Percentiles rank a stretch among this genome's conserved stretches.
These are phyloP conservation scores for Spongilla lacustris DNA, from an alignment of 37 sponge, comb jelly and placozoan species.

Conservation along the genomic window DNA sequence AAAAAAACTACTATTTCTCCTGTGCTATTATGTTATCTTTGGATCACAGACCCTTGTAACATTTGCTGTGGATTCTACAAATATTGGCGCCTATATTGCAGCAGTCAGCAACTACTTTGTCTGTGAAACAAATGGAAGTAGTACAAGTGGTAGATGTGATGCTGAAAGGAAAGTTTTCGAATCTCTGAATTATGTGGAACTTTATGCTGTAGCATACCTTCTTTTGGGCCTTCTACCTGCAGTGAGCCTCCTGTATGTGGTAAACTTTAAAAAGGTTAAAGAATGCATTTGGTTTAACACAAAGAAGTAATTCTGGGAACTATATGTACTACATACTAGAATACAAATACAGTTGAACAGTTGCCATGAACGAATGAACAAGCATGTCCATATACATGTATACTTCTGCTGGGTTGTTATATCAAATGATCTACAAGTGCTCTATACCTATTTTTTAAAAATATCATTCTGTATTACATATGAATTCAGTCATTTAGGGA, in stretches of 20 bases:
- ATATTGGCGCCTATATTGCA: background rate
- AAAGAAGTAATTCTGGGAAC: no score
- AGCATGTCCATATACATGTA: no score
- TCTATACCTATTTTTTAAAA: no score
- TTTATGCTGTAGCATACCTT: conserved; percentile 6
- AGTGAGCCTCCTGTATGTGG: conserved; percentile 14
- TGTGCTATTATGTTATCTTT: conserved; percentile 20
- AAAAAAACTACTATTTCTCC: conserved; percentile 11
- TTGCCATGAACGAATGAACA: no score
- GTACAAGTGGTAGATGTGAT: background rate
- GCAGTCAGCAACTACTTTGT: background rate
- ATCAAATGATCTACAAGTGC: no score
- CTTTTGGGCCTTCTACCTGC: conserved; percentile 28
- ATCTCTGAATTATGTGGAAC: background rate
- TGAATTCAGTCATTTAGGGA: no score
- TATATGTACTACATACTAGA: no score
- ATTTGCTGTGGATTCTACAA: background rate
- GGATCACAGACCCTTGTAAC: background rate
- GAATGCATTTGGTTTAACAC: no score
- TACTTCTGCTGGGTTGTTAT: no score
- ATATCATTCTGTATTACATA: no score
- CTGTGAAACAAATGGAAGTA: background rate
- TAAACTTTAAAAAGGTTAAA: background rate
- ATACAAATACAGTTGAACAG: no score
- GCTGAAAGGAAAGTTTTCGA: background rate